Percentiles rank a stretch among this genome's conserved stretches.
Conservation (phyloP, 2,888 invertebrate species). For the Syrista parreyssii region DNA sequence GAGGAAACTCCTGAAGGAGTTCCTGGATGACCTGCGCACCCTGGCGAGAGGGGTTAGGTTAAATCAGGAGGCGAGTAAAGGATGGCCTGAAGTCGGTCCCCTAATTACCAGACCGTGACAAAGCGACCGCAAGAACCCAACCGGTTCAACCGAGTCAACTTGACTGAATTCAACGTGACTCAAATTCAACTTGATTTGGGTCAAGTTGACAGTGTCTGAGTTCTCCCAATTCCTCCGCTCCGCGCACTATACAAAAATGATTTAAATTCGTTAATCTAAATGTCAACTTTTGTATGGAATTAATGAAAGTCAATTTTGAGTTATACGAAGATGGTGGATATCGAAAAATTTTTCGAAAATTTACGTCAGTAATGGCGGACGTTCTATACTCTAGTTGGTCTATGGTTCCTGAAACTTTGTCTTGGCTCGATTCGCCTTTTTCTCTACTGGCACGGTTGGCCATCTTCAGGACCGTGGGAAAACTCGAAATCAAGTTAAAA, state of each 20-base stretch:
- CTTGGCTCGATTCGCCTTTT: not conserved
- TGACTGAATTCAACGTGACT: not conserved
- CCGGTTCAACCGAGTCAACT: not conserved
- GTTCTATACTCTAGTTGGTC: no score
- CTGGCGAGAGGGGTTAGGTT: not conserved
- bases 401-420: not conserved
- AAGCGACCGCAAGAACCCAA: constrained; percentile 6
- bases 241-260: not conserved
- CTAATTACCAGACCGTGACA: constrained; percentile 8
- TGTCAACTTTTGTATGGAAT: no score
- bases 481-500: constrained; percentile 50
- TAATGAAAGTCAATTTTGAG: no score
- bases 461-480: constrained; percentile 5
- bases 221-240: no score
- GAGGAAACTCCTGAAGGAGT: constrained; percentile 5
- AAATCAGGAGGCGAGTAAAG: not conserved
- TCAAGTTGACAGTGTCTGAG: not conserved
- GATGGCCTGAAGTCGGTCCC: not conserved
- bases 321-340: no score
- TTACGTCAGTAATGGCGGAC: not conserved
- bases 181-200: not conserved
- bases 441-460: not conserved
- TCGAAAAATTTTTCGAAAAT: no score
- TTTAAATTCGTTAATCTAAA: not conserved
- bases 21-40: not conserved